A percentile compares a stretch with the other conserved stretches of the same genome.
Conservation (phyloP, 2,113 vertebrate species). For the Cyanoderma ruficeps region DNA sequence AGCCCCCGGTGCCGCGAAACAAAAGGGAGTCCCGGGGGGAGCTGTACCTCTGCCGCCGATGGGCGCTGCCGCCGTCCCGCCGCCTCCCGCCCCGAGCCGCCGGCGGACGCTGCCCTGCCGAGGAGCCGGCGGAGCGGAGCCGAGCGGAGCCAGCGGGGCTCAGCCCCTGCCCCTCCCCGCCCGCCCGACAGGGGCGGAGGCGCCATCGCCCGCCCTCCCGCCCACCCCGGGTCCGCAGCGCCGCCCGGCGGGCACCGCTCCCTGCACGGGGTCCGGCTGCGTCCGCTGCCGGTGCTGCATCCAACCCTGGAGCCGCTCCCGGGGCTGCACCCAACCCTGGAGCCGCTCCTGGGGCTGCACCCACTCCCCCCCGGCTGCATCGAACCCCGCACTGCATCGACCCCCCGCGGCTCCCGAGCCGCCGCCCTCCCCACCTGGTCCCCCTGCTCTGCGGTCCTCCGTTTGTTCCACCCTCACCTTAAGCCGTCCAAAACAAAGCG, state of each 20-base stretch:
- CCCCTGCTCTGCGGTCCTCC: neutral
- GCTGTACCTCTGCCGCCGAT: constrained; percentile 20
- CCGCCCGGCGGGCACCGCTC: too few species aligned
- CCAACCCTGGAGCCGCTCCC: too few species aligned
- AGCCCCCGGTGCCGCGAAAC: neutral
- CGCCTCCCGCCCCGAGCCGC: neutral
- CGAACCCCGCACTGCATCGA: too few species aligned
- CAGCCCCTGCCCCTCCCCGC: too few species aligned
- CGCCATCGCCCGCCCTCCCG: too few species aligned
- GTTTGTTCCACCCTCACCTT: neutral
- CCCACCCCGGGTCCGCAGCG: too few species aligned
- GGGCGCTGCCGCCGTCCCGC: neutral
- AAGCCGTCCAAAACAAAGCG: neutral
- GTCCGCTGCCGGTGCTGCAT: too few species aligned
- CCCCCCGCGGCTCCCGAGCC: too few species aligned
- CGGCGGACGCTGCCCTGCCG: neutral
- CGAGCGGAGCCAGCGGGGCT: neutral
- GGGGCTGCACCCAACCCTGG: neutral
- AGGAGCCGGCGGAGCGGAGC: neutral
- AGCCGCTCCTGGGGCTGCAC: neutral
- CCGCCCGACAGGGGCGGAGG: too few species aligned
- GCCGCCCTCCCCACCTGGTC: neutral
- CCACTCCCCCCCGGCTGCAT: neutral
- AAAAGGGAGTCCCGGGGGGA: neutral
- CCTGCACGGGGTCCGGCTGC: too few species aligned